Evolutionary conservation across 2,797 vertebrate species (phyloP).

Genomic region (Loriculus beryllinus): DNA sequence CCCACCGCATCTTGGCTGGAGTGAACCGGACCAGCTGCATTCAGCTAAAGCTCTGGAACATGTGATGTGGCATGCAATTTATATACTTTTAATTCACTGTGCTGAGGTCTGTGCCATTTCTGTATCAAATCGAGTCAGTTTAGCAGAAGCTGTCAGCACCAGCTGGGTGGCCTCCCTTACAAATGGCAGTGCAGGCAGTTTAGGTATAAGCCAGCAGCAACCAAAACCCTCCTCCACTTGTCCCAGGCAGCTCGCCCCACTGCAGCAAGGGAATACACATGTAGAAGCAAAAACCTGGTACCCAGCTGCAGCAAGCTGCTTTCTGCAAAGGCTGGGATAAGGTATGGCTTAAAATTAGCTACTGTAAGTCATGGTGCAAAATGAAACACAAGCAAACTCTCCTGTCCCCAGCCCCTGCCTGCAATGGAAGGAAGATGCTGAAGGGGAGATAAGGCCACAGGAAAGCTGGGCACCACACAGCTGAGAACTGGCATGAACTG

Average conservation of each 20-base stretch:
- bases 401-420: neutral
- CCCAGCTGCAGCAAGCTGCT: neutral
- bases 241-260: neutral
- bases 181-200: neutral
- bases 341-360: neutral
- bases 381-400: fast-evolving
- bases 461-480: neutral
- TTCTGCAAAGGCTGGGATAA: neutral
- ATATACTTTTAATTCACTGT: neutral
- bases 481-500: fast-evolving
- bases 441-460: neutral
- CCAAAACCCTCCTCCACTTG: neutral
- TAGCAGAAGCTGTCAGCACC: neutral
- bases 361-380: neutral
- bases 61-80: neutral
- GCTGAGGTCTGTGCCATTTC: neutral
- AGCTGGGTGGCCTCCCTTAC: neutral
- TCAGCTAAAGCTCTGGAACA: neutral
- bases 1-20: neutral
- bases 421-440: neutral
- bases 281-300: neutral
- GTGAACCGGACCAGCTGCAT: neutral
- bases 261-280: neutral
- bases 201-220: neutral
- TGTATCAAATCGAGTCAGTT: neutral